Evolutionary conservation across 2,888 invertebrate genomes (phyloP).

Genomic region (Limnephilus lunatus): DNA sequence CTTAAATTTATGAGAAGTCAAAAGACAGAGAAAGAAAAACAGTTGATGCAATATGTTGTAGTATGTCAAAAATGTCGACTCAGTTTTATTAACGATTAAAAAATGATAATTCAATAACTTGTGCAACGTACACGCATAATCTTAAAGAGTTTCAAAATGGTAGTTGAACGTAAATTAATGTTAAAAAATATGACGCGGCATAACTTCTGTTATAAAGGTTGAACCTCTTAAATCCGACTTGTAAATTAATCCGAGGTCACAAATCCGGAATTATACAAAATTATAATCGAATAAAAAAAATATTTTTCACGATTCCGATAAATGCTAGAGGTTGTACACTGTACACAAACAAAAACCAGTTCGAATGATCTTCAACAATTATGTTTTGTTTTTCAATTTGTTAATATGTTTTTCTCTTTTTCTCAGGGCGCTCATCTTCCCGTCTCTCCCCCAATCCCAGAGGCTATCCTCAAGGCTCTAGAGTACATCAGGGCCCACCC

Average conservation of each 20-base stretch:
- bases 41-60: too few species aligned
- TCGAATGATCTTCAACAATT: neutral
- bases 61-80: too few species aligned
- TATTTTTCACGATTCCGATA: neutral
- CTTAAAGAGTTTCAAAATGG: too few species aligned
- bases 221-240: too few species aligned
- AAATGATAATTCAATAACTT: too few species aligned
- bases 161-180: too few species aligned
- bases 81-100: too few species aligned
- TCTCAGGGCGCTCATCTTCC: conserved; percentile 69
- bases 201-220: neutral
- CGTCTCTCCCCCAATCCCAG: conserved; percentile 73
- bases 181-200: neutral
- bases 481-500: conserved; percentile 75
- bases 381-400: neutral
- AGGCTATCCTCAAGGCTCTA: conserved; percentile 74
- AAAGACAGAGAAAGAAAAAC: too few species aligned
- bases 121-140: too few species aligned
- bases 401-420: neutral
- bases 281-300: neutral
- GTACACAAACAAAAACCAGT: neutral
- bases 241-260: neutral
- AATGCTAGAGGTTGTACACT: neutral
- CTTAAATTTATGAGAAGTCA: neutral
- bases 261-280: neutral